Percentiles rank a stretch among this genome's conserved stretches.
These are phyloP conservation scores for Limnephilus lunatus DNA, from an alignment of 2,888 invertebrate genomes.

Conservation along the genomic window DNA sequence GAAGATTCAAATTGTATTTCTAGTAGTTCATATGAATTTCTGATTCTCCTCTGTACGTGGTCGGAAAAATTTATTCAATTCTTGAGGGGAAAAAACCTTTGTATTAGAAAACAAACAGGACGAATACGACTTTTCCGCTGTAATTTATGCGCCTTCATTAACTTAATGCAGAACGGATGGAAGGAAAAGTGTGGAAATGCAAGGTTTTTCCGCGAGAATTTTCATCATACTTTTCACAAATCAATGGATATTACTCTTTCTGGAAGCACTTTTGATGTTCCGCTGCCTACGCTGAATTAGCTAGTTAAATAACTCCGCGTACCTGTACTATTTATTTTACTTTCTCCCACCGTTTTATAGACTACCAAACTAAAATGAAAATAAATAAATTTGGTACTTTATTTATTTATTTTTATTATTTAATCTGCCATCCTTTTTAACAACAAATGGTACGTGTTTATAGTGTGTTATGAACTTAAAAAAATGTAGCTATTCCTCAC, in stretches of 20 bases:
- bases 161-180: constrained; percentile 24
- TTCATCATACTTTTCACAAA: background rate
- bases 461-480: too few relatives aligned
- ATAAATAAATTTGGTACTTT: background rate
- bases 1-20: background rate
- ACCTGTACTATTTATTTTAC: too few relatives aligned
- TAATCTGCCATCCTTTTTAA: too few relatives aligned
- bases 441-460: too few relatives aligned
- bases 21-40: background rate
- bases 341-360: too few relatives aligned
- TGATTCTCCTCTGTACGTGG: constrained; percentile 9
- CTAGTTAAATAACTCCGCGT: background rate
- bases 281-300: background rate
- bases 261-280: background rate
- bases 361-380: background rate
- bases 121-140: constrained; percentile 48
- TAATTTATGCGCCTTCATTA: constrained; percentile 55
- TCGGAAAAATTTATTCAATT: constrained; percentile 52
- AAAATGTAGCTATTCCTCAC: too few relatives aligned
- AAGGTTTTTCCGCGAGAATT: background rate
- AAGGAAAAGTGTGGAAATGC: background rate
- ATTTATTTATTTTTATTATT: too few relatives aligned
- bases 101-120: constrained; percentile 45
- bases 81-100: constrained; percentile 44
- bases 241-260: background rate